These are phyloP conservation scores for Oryzias javanicus DNA, from an alignment of 2,113 vertebrate species.

Conservation along the genomic window DNA sequence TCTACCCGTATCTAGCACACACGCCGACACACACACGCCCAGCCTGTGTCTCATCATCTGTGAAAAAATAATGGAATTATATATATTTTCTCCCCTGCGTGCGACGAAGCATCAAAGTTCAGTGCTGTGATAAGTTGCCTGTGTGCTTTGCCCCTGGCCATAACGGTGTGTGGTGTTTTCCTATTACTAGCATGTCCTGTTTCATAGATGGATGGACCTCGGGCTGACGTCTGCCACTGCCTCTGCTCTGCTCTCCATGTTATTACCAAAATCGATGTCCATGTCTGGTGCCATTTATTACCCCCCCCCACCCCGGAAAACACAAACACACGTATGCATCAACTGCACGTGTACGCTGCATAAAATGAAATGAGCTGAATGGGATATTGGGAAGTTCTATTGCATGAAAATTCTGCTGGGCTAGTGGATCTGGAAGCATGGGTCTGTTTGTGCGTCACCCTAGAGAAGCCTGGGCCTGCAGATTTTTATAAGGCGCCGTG, in stretches of 20 bases:
- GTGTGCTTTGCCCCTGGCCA: constrained; percentile 79
- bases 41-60: constrained; percentile 80
- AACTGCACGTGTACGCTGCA: constrained; percentile 5
- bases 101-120: constrained; percentile 79
- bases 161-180: constrained; percentile 77
- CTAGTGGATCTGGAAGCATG: constrained; percentile 49
- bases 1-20: constrained; percentile 29
- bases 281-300: constrained; percentile 72
- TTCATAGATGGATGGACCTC: constrained; percentile 82
- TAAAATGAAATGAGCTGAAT: constrained; percentile 58
- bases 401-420: constrained; percentile 61
- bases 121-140: constrained; percentile 77
- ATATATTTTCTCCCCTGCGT: constrained; percentile 74
- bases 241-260: constrained; percentile 69
- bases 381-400: constrained; percentile 51
- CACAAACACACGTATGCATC: constrained; percentile 14
- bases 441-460: constrained; percentile 18
- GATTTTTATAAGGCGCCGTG: constrained; percentile 41
- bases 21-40: constrained; percentile 35
- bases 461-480: constrained; percentile 31
- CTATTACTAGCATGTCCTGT: constrained; percentile 82
- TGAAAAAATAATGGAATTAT: constrained; percentile 87
- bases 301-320: constrained; percentile 48
- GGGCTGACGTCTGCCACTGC: constrained; percentile 75
- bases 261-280: constrained; percentile 76